Evolutionary conservation across 2,888 invertebrate genomes (phyloP).

Genomic region (Nesidiocoris tenuis): DNA sequence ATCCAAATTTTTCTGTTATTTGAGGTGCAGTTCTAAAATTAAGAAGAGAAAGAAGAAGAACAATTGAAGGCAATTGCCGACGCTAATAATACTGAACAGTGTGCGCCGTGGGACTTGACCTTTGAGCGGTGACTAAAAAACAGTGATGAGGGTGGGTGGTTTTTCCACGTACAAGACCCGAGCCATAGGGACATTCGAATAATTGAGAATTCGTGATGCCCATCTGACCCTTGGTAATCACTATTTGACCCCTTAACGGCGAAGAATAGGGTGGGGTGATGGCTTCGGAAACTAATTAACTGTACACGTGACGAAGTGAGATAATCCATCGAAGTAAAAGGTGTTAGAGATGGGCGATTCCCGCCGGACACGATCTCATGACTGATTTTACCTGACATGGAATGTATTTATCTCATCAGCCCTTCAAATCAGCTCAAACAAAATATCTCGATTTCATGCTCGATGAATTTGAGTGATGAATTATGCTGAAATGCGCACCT

Average conservation of each 20-base stretch:
- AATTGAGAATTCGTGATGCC: constrained; percentile 40
- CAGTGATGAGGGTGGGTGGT: neutral
- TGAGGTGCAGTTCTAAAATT: neutral
- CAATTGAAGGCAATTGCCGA: neutral
- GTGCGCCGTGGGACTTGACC: neutral
- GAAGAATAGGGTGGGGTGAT: no score
- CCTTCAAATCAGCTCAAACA: neutral
- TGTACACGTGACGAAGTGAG: constrained; percentile 39
- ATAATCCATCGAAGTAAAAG: constrained; percentile 6
- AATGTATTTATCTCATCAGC: neutral
- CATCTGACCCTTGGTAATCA: constrained; percentile 38
- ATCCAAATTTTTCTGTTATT: no score
- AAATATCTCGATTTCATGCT: neutral
- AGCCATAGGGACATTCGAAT: constrained; percentile 32
- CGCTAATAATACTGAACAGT: neutral
- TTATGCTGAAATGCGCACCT: neutral
- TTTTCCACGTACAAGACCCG: neutral
- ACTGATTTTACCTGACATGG: neutral
- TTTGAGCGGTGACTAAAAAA: neutral
- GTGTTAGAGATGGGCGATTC: neutral
- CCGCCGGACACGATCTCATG: neutral
- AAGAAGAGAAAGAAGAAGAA: neutral
- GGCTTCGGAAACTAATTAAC: constrained; percentile 39
- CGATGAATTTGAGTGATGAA: neutral
- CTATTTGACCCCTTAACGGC: constrained; percentile 33